phyloP scores from a whole-genome alignment of 92 coral and sea anemone genomes.

The Desmophyllum pertusum region DNA sequence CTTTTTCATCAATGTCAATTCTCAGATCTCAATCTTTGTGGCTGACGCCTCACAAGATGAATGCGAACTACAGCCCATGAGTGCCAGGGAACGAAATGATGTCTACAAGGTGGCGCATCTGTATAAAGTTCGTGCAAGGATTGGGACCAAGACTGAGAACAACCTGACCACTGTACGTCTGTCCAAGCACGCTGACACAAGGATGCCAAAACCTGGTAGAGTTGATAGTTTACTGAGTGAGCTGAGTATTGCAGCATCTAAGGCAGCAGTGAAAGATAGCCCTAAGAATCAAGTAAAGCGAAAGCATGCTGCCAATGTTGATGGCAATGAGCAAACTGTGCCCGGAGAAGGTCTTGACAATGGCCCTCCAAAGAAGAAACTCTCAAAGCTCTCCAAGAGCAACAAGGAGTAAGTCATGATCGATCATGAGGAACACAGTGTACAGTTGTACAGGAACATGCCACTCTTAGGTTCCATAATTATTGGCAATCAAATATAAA shows the following conservation, averaged over 20 bases:
- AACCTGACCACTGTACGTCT: slow-evolving; percentile 78
- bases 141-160: slow-evolving; percentile 72
- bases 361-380: slow-evolving; percentile 35
- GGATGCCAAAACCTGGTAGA: slow-evolving; percentile 86
- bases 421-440: not conserved
- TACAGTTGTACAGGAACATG: not conserved
- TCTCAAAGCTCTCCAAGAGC: slow-evolving; percentile 32
- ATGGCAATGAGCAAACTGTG: slow-evolving; percentile 27
- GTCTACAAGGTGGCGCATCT: slow-evolving; percentile 83
- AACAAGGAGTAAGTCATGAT: slow-evolving; percentile 24
- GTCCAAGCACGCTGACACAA: slow-evolving; percentile 71
- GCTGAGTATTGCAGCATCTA: slow-evolving; percentile 77
- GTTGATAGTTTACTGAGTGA: slow-evolving; percentile 79
- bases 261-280: slow-evolving; percentile 58
- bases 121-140: slow-evolving; percentile 82
- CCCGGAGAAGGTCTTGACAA: slow-evolving; percentile 15
- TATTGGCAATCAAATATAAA: not conserved
- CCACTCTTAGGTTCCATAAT: not conserved
- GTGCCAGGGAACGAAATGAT: slow-evolving; percentile 82
- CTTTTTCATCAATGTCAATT: slow-evolving; percentile 85
- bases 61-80: slow-evolving; percentile 83
- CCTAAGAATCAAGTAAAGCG: slow-evolving; percentile 73
- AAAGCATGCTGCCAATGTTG: slow-evolving; percentile 32
- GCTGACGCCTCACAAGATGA: slow-evolving; percentile 55
- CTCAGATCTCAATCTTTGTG: slow-evolving; percentile 80